Base-by-base conservation (phyloP, 2,113 vertebrate genomes). In the Pseudolaguvia tuberculata region DNA sequence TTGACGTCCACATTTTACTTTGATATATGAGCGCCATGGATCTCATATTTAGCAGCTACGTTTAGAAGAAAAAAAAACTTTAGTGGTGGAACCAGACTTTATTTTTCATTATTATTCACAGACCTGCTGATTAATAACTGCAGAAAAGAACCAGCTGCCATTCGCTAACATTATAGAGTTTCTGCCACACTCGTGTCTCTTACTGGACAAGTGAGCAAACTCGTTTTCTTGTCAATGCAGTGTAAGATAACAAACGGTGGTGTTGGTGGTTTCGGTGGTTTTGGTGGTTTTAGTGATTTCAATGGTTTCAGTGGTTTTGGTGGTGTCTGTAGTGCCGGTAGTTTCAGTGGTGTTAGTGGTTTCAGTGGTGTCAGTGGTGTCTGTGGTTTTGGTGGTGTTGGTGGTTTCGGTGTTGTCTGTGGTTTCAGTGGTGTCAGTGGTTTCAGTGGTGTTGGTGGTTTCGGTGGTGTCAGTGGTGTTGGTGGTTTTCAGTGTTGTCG, bases 131-230 rank as follows among this genome's bases (percentile, higher is more conserved):
- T 69, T 71, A 68, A 67, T 75, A 75, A 75, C 63, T 18, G 39
- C 39, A 14, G 68, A 69, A 76, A 77, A 79, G 61, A 76, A 67
- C 58, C 35, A 56, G 56, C 35, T 63, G 62, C 51, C 57, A 29
- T 79, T 79, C 45, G 57, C 68, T 31, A 72, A 13, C 23, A 47
- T 79, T 55, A 82, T 73, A 53, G 77, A 76, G 77, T 73, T 76
- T 58, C 73, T 79, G 73, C 67, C 73, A 66, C n/a, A 25, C 42
- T 53, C 73, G 56, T 51, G 35, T 63, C 42, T 53, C 1, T 55
- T 57, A 23, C 48, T 42, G 48, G 55, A 59, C 67, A 62, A 18
- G 17, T 4, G n/a, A 35, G 42, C 61, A 63, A 78, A 73, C 47
- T 45, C 55, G 59, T 75, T 78, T 67, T 55, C 29, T 23, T 51